Conservation (phyloP, 2,113 vertebrate genomes). For the Pituophis catenifer region DNA sequence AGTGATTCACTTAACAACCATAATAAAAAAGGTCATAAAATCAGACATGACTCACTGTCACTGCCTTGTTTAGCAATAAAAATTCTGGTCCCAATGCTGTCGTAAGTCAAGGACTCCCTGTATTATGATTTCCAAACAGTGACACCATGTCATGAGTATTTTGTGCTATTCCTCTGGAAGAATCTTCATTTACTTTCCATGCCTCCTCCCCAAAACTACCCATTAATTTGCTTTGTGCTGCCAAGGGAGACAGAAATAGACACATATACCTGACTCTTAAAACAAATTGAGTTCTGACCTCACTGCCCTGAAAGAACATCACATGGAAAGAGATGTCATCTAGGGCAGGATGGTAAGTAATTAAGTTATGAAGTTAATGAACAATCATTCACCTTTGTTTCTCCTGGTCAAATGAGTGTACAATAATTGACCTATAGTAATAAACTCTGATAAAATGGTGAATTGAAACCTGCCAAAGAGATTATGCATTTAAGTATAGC, state of each 20-base stretch:
- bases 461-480: constrained; percentile 18
- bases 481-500: constrained; percentile 13
- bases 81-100: neutral
- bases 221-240: neutral
- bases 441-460: constrained; percentile 14
- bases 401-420: constrained; percentile 15
- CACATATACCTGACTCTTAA: constrained; percentile 1
- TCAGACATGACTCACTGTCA: neutral
- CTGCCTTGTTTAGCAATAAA: neutral
- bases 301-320: constrained; percentile 11
- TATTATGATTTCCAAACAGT: neutral
- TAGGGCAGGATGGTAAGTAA: constrained; percentile 9
- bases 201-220: neutral
- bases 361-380: constrained; percentile 28
- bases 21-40: neutral
- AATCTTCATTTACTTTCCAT: neutral
- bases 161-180: neutral
- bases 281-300: constrained; percentile 14
- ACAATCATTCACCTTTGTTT: constrained; percentile 21
- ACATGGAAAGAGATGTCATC: constrained; percentile 19
- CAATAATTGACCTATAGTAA: constrained; percentile 19
- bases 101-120: too few relatives aligned
- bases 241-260: constrained; percentile 4
- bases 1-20: neutral
- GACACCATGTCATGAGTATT: neutral